These are phyloP conservation scores for Simalia tracyae DNA, from an alignment of 2,797 vertebrate species.

Conservation along the genomic window DNA sequence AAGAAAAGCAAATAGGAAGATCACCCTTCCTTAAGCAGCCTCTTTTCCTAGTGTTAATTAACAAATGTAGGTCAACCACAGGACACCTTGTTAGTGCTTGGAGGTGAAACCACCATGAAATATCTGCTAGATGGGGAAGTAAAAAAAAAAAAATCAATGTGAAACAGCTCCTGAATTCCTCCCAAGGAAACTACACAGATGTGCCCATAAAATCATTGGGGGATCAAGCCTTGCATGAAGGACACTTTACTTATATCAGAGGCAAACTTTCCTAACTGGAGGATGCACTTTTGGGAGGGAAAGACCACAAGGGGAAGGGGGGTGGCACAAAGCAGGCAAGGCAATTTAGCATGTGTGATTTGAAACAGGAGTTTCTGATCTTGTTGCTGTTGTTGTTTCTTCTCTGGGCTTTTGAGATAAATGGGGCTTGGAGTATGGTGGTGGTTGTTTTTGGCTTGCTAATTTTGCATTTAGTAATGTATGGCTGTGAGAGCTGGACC, in stretches of 20 bases:
- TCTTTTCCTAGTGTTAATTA: background rate
- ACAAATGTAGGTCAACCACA: background rate
- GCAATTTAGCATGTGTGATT: background rate
- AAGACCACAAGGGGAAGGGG: background rate
- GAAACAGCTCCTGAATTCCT: background rate
- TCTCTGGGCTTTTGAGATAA: background rate
- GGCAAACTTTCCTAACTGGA: background rate
- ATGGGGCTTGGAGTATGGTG: background rate
- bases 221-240: background rate
- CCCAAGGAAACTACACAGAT: background rate
- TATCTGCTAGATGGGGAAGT: background rate
- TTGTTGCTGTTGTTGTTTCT: background rate
- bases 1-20: background rate
- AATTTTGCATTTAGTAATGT: background rate
- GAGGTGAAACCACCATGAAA: background rate
- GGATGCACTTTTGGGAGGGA: background rate
- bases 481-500: too few species aligned
- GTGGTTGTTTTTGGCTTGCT: background rate
- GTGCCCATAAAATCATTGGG: background rate
- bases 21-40: background rate
- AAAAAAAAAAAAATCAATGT: background rate
- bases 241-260: background rate
- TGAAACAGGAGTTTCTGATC: background rate
- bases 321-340: background rate
- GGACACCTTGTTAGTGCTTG: background rate